These are phyloP conservation scores for Neoarius graeffei DNA, from an alignment of 2,113 vertebrate species.

Conservation along the genomic window DNA sequence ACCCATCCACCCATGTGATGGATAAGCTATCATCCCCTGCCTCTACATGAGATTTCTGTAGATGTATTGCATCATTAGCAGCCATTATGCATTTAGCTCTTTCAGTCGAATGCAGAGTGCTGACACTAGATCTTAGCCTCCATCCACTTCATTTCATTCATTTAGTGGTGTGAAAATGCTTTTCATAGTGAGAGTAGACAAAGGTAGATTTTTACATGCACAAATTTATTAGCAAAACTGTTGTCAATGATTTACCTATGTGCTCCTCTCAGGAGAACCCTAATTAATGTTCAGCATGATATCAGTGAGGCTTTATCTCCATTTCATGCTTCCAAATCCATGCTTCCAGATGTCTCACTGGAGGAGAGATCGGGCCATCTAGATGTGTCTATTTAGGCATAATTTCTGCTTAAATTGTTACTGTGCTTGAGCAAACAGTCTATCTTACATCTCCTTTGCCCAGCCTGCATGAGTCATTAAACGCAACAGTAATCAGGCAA, in stretches of 20 bases:
- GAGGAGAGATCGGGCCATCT: neutral
- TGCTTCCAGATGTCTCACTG: neutral
- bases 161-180: slow-evolving; percentile 1
- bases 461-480: neutral
- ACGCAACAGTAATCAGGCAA: neutral
- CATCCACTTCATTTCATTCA: neutral
- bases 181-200: neutral
- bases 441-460: neutral
- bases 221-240: neutral
- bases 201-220: neutral
- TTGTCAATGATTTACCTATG: neutral
- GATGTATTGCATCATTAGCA: slow-evolving; percentile 46
- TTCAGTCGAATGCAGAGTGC: slow-evolving; percentile 5
- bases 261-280: neutral
- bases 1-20: slow-evolving; percentile 31
- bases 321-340: neutral
- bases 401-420: neutral
- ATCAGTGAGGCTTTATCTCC: neutral
- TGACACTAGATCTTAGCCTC: slow-evolving; percentile 15
- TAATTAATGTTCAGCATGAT: neutral
- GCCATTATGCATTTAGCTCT: slow-evolving; percentile 45
- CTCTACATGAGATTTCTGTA: slow-evolving; percentile 26
- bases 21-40: slow-evolving; percentile 34
- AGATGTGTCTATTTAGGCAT: slow-evolving; percentile 8
- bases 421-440: neutral